Percentiles rank a stretch among this genome's conserved stretches.
phyloP scores from a whole-genome alignment of 2,888 invertebrate species.

The Melanotus villosus region DNA sequence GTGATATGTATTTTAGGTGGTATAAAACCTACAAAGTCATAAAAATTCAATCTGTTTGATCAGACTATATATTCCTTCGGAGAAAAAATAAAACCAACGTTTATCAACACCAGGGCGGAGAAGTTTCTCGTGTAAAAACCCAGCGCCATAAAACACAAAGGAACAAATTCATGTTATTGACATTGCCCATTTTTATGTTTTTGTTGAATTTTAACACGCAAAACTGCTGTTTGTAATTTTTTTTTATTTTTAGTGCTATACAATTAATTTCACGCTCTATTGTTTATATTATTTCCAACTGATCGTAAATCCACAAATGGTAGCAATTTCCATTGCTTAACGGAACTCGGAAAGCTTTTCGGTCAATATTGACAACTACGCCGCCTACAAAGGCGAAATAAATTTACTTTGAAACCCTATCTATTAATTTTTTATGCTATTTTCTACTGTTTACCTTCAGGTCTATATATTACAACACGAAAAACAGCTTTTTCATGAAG shows the following conservation, averaged over 20 bases:
- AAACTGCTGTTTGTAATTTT: conserved; percentile 23
- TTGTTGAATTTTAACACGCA: conserved; percentile 18
- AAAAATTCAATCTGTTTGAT: conserved; percentile 38
- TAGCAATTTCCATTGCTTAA: conserved; percentile 29
- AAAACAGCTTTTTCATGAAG: conserved; percentile 8
- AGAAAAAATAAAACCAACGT: conserved; percentile 39
- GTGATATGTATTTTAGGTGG: neutral
- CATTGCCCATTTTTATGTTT: conserved; percentile 34
- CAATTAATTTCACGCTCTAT: conserved; percentile 16
- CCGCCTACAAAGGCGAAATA: conserved; percentile 23
- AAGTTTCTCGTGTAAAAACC: conserved; percentile 24
- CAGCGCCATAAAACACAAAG: conserved; percentile 28
- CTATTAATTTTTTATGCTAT: conserved; percentile 33
- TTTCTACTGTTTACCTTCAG: neutral
- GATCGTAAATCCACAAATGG: conserved; percentile 20
- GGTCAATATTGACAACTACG: conserved; percentile 33
- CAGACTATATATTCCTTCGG: conserved; percentile 27
- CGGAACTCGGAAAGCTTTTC: conserved; percentile 29
- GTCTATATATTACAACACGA: conserved; percentile 21
- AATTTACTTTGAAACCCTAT: conserved; percentile 24
- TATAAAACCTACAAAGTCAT: conserved; percentile 17
- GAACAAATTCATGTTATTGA: conserved; percentile 34
- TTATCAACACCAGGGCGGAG: conserved; percentile 33
- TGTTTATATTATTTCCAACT: conserved; percentile 4
- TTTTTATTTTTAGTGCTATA: conserved; percentile 14